These are phyloP conservation scores for Nephrotoma appendiculata DNA, from an alignment of 2,888 invertebrate genomes.

Conservation along the genomic window DNA sequence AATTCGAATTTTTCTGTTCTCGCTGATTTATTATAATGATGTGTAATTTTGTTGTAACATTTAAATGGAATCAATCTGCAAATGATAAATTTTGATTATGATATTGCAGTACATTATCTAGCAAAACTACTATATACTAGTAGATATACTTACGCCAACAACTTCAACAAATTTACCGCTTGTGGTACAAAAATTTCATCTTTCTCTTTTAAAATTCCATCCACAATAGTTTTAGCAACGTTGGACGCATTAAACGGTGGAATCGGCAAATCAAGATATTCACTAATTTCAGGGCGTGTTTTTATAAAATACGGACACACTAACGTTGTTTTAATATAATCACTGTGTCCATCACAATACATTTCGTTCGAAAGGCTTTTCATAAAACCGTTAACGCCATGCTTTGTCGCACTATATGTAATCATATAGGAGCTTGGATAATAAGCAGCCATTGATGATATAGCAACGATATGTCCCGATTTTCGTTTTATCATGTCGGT, in stretches of 20 bases:
- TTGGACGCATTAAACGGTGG: background rate
- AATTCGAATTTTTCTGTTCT: background rate
- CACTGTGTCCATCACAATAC: background rate
- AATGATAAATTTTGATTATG: background rate
- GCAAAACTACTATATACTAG: background rate
- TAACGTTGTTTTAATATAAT: slow-evolving; percentile 9
- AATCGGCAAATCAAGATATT: slow-evolving; percentile 1
- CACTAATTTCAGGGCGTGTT: background rate
- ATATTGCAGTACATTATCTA: background rate
- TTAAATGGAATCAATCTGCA: background rate
- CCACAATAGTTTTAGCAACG: background rate
- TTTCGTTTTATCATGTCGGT: slow-evolving; percentile 5
- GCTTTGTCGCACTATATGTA: slow-evolving; percentile 7
- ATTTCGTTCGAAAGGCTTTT: slow-evolving; percentile 1
- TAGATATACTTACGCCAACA: background rate
- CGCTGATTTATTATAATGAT: background rate
- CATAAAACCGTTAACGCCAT: slow-evolving; percentile 7
- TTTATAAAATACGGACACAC: slow-evolving; percentile 8
- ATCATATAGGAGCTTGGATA: background rate
- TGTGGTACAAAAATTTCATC: background rate
- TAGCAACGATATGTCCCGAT: slow-evolving; percentile 7
- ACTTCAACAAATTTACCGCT: background rate
- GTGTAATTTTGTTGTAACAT: background rate
- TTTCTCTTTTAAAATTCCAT: slow-evolving; percentile 1
- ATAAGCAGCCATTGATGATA: slow-evolving; percentile 7